phyloP scores from a whole-genome alignment of 2,113 vertebrate species.

The Cottus gobio region DNA sequence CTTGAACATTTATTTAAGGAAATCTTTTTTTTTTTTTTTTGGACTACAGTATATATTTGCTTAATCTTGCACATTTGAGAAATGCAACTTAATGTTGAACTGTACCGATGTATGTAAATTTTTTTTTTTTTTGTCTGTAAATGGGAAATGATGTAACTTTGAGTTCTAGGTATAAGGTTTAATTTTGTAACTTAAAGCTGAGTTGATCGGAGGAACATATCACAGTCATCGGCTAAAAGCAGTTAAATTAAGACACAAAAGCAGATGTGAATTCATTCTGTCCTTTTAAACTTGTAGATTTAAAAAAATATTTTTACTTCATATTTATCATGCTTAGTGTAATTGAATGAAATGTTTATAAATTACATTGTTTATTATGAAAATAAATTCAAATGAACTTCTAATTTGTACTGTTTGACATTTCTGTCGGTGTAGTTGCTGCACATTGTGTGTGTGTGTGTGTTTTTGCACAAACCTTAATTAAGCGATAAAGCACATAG shows the following conservation, averaged over 20 bases:
- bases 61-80: conserved; percentile 89
- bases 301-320: conserved; percentile 98
- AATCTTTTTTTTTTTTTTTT: conserved; percentile 83
- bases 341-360: conserved; percentile 99
- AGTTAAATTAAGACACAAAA: conserved; percentile 72
- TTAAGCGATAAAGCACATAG: background rate
- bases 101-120: conserved; percentile 86
- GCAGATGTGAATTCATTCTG: conserved; percentile 84
- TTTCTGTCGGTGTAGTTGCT: background rate
- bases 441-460: background rate
- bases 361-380: conserved; percentile 99
- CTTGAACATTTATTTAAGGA: conserved; percentile 86
- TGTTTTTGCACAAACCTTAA: no score
- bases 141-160: conserved; percentile 83
- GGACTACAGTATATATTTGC: conserved; percentile 84
- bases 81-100: conserved; percentile 87
- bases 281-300: conserved; percentile 95
- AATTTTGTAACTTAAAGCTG: conserved; percentile 87
- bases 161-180: conserved; percentile 84
- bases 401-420: conserved; percentile 10
- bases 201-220: conserved; percentile 87
- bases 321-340: conserved; percentile 98
- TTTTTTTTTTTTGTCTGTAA: conserved; percentile 82
- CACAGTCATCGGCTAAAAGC: conserved; percentile 75
- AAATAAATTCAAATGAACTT: conserved; percentile 92